phyloP scores from a whole-genome alignment of 2,888 invertebrate genomes.

The Anaspis maculata region DNA sequence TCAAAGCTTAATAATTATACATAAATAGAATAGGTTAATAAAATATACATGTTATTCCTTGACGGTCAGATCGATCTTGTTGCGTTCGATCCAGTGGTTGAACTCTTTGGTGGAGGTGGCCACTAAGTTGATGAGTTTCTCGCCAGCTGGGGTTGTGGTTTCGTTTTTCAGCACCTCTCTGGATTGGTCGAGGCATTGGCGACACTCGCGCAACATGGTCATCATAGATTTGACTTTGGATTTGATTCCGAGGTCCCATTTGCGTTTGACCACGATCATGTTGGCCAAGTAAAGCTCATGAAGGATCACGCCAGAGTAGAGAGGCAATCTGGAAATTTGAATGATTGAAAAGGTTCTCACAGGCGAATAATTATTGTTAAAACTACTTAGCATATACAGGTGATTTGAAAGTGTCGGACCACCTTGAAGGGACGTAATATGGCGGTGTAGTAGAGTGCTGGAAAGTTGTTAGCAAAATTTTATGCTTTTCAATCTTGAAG shows the following conservation, averaged over 20 bases:
- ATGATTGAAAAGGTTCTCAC: not conserved
- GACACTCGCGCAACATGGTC: constrained; percentile 43
- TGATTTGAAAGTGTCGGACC: too few relatives aligned
- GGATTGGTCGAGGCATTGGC: constrained; percentile 42
- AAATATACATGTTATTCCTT: constrained; percentile 1
- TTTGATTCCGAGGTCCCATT: constrained; percentile 38
- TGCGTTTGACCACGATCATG: constrained; percentile 29
- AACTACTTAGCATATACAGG: too few relatives aligned
- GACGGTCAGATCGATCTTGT: constrained; percentile 19
- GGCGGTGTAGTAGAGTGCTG: too few relatives aligned
- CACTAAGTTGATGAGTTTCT: constrained; percentile 46
- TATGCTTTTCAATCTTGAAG: too few relatives aligned
- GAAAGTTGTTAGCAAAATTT: too few relatives aligned
- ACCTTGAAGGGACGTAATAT: too few relatives aligned
- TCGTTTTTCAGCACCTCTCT: constrained; percentile 46
- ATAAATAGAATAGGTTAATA: too few relatives aligned
- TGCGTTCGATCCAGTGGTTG: constrained; percentile 45
- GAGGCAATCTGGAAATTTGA: constrained; percentile 44
- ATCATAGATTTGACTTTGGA: constrained; percentile 39
- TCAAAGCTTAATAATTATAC: not conserved
- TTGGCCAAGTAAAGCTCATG: constrained; percentile 48
- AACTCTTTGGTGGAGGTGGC: constrained; percentile 45
- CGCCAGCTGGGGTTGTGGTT: constrained; percentile 47
- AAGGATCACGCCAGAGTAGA: constrained; percentile 70
- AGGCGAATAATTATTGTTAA: not conserved